These are phyloP conservation scores for Cyprinella venusta DNA, from an alignment of 2,797 vertebrate species.

Conservation along the genomic window DNA sequence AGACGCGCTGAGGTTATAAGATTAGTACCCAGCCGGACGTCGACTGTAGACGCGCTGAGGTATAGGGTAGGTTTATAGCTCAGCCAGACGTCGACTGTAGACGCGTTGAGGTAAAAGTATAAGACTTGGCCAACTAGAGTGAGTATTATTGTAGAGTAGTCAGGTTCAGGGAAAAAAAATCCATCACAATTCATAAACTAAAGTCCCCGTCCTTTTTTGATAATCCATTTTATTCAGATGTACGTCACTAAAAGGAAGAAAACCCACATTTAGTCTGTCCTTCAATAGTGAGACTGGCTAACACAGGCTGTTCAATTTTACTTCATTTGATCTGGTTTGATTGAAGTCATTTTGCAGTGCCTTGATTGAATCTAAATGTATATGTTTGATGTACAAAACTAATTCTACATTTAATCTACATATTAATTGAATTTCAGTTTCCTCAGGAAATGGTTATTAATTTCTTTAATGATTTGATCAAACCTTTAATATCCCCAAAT, in stretches of 20 bases:
- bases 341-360: slow-evolving; percentile 59
- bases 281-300: slow-evolving; percentile 5
- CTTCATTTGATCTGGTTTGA: slow-evolving; percentile 59
- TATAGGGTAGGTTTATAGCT: too few relatives aligned
- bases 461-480: slow-evolving; percentile 40
- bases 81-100: too few relatives aligned
- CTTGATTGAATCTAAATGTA: slow-evolving; percentile 62
- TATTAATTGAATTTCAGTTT: slow-evolving; percentile 55
- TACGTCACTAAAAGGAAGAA: not conserved
- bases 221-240: not conserved
- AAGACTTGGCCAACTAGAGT: too few relatives aligned
- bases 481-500: slow-evolving; percentile 19
- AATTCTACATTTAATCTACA: slow-evolving; percentile 62
- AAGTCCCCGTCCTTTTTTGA: not conserved
- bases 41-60: too few relatives aligned
- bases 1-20: too few relatives aligned
- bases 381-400: slow-evolving; percentile 67
- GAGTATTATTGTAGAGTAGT: too few relatives aligned
- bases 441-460: not conserved
- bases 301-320: slow-evolving; percentile 49
- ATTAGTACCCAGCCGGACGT: too few relatives aligned
- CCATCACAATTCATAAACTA: not conserved
- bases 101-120: too few relatives aligned
- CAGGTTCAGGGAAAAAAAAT: too few relatives aligned
- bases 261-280: not conserved